phyloP scores from a whole-genome alignment of 2,888 invertebrate species.

The Agonopterix subpropinquella region DNA sequence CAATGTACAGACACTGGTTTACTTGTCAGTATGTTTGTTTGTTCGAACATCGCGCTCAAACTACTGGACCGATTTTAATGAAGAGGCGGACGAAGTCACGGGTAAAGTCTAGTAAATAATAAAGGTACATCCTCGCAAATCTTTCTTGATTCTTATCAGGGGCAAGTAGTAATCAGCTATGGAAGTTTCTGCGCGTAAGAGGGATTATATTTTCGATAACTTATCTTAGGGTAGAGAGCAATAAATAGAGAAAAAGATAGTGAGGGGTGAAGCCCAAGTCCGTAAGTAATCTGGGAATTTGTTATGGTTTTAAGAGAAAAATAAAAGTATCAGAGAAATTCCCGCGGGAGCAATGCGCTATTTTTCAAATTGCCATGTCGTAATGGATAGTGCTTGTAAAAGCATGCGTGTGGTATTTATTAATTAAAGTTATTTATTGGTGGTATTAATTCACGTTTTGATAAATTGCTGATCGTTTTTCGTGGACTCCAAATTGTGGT shows the following conservation, averaged over 20 bases:
- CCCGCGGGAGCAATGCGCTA: slow-evolving; percentile 53
- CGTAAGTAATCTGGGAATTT: slow-evolving; percentile 67
- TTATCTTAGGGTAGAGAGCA: slow-evolving; percentile 62
- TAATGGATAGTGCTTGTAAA: slow-evolving; percentile 13
- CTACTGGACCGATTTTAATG: too few species aligned
- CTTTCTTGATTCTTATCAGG: slow-evolving; percentile 39
- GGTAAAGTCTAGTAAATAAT: too few species aligned
- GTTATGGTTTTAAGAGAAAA: slow-evolving; percentile 68
- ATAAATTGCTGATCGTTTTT: not conserved
- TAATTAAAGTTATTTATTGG: slow-evolving; percentile 8
- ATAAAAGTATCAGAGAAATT: slow-evolving; percentile 35
- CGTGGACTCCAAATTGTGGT: not conserved
- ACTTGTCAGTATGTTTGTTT: too few species aligned
- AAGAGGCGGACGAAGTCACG: too few species aligned
- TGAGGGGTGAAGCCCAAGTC: slow-evolving; percentile 38
- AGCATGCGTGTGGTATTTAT: slow-evolving; percentile 15
- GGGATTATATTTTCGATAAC: slow-evolving; percentile 75
- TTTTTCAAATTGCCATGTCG: slow-evolving; percentile 26
- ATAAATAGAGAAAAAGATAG: slow-evolving; percentile 64
- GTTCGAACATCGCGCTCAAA: too few species aligned
- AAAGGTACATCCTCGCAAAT: too few species aligned
- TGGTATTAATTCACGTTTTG: not conserved
- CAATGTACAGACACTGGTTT: too few species aligned
- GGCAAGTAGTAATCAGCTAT: slow-evolving; percentile 66
- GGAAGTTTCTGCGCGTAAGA: slow-evolving; percentile 66